These are phyloP conservation scores for Gerosis bhagava DNA, from an alignment of 2,888 invertebrate genomes.

Conservation along the genomic window DNA sequence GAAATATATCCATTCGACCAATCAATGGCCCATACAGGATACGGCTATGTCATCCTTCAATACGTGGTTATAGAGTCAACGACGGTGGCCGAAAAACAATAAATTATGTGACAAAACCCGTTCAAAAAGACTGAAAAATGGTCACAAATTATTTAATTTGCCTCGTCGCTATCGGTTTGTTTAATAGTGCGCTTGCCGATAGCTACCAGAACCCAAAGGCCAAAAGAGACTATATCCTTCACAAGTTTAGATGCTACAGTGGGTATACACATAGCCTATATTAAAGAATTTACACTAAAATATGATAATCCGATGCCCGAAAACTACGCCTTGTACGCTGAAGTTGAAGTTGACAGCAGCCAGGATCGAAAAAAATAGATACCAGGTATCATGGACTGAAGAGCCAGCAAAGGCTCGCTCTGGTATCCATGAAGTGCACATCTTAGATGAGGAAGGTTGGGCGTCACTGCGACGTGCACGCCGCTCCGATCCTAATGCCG, in stretches of 20 bases:
- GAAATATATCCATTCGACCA: too few relatives aligned
- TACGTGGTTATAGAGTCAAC: slow-evolving; percentile 37
- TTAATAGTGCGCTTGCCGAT: slow-evolving; percentile 50
- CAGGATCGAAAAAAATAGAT: slow-evolving; percentile 88
- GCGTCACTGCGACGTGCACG: slow-evolving; percentile 92
- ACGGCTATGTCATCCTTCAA: too few relatives aligned
- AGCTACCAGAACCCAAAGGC: slow-evolving; percentile 84
- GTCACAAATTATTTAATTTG: slow-evolving; percentile 63
- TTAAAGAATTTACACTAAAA: slow-evolving; percentile 93
- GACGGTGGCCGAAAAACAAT: slow-evolving; percentile 35
- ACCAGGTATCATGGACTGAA: slow-evolving; percentile 97
- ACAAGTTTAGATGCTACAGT: slow-evolving; percentile 97
- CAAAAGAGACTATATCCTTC: slow-evolving; percentile 90
- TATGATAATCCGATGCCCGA: slow-evolving; percentile 86
- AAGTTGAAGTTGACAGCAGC: slow-evolving; percentile 94
- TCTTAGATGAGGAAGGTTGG: slow-evolving; percentile 97
- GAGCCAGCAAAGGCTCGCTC: slow-evolving; percentile 92
- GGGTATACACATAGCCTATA: slow-evolving; percentile 94
- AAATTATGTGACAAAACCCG: slow-evolving; percentile 43
- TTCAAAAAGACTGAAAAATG: slow-evolving; percentile 62
- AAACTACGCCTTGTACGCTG: slow-evolving; percentile 92
- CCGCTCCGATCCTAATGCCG: slow-evolving; percentile 86
- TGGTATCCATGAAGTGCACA: slow-evolving; percentile 90
- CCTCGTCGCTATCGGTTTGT: slow-evolving; percentile 49
- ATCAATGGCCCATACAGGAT: too few relatives aligned